These are phyloP conservation scores for Paracentrotus lividus DNA, from an alignment of 53 echinoderm and acorn worm species.

Conservation along the genomic window DNA sequence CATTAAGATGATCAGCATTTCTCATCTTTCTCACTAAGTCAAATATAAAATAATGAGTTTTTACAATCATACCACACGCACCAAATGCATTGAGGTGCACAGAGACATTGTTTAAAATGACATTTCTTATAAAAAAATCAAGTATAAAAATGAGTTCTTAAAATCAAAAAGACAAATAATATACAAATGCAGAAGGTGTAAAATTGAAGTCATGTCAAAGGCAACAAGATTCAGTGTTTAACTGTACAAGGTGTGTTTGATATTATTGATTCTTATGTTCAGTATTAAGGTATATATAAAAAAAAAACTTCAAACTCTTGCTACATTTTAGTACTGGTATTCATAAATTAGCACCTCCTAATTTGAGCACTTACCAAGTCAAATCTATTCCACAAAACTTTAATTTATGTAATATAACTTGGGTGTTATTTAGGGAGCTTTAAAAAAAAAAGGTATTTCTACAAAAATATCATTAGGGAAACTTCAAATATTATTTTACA, in stretches of 20 bases:
- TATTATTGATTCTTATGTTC: too few species aligned
- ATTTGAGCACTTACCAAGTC: not conserved
- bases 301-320: not conserved
- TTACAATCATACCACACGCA: not conserved
- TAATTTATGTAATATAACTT: not conserved
- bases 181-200: not conserved
- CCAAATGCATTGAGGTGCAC: too few species aligned
- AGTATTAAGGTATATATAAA: not conserved
- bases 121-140: not conserved
- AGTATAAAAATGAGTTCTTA: not conserved
- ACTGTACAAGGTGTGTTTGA: constrained; percentile 23
- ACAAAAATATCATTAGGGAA: too few species aligned
- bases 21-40: not conserved
- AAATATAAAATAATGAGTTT: not conserved
- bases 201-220: not conserved
- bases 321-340: constrained; percentile 19
- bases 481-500: too few species aligned
- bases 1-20: not conserved
- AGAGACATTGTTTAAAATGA: not conserved
- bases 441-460: too few species aligned
- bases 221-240: not conserved
- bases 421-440: not conserved
- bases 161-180: not conserved
- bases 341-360: not conserved
- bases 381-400: not conserved